Percentiles rank a stretch among this genome's conserved stretches.
These are phyloP conservation scores for Formica selysi DNA, from an alignment of 1,140 invertebrate genomes.

Conservation along the genomic window DNA sequence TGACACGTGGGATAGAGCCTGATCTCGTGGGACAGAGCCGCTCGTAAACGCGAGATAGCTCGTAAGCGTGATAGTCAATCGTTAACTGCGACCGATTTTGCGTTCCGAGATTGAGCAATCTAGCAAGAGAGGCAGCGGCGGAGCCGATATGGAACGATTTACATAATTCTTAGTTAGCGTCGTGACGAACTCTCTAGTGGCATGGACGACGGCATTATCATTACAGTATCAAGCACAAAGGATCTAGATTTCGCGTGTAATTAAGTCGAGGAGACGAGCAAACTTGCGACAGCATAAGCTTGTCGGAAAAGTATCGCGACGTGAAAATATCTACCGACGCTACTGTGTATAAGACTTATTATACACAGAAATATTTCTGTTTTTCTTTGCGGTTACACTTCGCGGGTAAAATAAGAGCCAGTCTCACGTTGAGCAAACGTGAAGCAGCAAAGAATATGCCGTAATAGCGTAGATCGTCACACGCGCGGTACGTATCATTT, in stretches of 20 bases:
- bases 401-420: neutral
- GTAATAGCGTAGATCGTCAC: slow-evolving; percentile 22
- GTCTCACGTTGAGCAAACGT: slow-evolving; percentile 29
- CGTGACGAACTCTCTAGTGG: slow-evolving; percentile 28
- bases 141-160: slow-evolving; percentile 17
- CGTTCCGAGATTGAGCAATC: slow-evolving; percentile 34
- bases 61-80: slow-evolving; percentile 56
- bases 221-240: slow-evolving; percentile 47
- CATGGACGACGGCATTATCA: slow-evolving; percentile 23
- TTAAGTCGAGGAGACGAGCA: slow-evolving; percentile 3
- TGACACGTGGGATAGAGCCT: neutral
- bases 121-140: slow-evolving; percentile 6
- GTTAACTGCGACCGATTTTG: slow-evolving; percentile 69
- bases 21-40: slow-evolving; percentile 13
- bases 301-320: neutral
- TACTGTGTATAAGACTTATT: neutral
- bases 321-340: neutral
- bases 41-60: slow-evolving; percentile 55
- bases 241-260: slow-evolving; percentile 18
- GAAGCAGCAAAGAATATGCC: slow-evolving; percentile 8
- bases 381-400: slow-evolving; percentile 2
- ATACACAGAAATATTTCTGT: neutral
- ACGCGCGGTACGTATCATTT: neutral
- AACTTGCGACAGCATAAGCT: neutral
- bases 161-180: slow-evolving; percentile 62